A percentile compares a stretch with the other conserved stretches of the same genome.
Evolutionary conservation across 2,113 vertebrate genomes (phyloP).

Genomic region (Chroicocephalus ridibundus): DNA sequence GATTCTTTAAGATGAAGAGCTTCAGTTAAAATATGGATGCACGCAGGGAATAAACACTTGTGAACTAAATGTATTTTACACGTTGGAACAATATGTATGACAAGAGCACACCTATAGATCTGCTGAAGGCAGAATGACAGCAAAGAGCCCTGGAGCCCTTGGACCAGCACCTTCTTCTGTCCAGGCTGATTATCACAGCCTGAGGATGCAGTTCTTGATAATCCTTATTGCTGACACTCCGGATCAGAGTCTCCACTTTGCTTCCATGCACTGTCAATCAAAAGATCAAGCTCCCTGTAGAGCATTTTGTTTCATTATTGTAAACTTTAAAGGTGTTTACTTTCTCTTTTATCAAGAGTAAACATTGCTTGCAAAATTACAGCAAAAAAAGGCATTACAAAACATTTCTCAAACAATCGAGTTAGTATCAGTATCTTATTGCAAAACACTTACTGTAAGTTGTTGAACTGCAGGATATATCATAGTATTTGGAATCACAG

Average conservation of each 20-base stretch:
- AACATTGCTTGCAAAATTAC: background rate
- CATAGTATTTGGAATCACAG: background rate
- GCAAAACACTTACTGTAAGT: background rate
- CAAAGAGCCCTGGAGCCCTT: background rate
- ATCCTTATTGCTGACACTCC: background rate
- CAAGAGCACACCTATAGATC: background rate
- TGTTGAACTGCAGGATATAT: background rate
- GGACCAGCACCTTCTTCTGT: background rate
- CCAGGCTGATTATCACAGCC: background rate
- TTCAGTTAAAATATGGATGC: background rate
- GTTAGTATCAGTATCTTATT: background rate
- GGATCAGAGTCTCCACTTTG: background rate
- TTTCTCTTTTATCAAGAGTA: background rate
- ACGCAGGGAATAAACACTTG: rapidly evolving
- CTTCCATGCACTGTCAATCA: background rate
- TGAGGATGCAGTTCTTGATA: background rate
- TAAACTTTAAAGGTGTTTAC: background rate
- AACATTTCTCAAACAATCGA: background rate
- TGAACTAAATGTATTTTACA: background rate
- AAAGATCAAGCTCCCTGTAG: background rate
- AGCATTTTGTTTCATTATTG: background rate
- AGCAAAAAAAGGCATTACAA: background rate
- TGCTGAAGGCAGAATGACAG: background rate
- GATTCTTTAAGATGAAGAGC: background rate
- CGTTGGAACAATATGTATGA: rapidly evolving